These are phyloP conservation scores for Oreocharis arfaki DNA, from an alignment of 2,113 vertebrate genomes.

Conservation along the genomic window DNA sequence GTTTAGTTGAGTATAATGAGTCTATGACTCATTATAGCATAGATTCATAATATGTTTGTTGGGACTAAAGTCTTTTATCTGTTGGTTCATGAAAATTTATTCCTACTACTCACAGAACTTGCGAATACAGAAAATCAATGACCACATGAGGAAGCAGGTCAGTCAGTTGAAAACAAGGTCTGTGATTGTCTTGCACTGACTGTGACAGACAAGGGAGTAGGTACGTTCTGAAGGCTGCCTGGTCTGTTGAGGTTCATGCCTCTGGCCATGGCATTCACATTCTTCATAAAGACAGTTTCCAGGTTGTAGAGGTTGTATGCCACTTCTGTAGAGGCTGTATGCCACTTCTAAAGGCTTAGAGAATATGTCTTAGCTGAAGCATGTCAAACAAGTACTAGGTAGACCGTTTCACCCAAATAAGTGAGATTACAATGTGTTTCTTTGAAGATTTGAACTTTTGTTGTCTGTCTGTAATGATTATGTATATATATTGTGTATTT, in stretches of 20 bases:
- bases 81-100: background rate
- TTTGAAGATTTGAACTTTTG: constrained; percentile 24
- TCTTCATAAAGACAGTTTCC: background rate
- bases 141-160: background rate
- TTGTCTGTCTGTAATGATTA: background rate
- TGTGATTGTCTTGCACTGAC: background rate
- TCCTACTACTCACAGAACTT: background rate
- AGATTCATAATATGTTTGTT: background rate
- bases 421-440: background rate
- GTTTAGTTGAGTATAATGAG: background rate
- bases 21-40: background rate
- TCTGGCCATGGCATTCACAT: background rate
- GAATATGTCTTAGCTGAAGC: background rate
- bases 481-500: background rate
- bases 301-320: background rate
- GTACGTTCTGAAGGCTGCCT: background rate
- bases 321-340: background rate
- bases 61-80: background rate
- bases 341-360: background rate
- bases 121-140: background rate
- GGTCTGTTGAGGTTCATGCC: background rate
- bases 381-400: background rate
- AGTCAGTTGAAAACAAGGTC: background rate
- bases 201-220: background rate
- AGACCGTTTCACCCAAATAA: background rate